Evolutionary conservation across 1,140 invertebrate genomes (phyloP).

Genomic region (Solen grandis): DNA sequence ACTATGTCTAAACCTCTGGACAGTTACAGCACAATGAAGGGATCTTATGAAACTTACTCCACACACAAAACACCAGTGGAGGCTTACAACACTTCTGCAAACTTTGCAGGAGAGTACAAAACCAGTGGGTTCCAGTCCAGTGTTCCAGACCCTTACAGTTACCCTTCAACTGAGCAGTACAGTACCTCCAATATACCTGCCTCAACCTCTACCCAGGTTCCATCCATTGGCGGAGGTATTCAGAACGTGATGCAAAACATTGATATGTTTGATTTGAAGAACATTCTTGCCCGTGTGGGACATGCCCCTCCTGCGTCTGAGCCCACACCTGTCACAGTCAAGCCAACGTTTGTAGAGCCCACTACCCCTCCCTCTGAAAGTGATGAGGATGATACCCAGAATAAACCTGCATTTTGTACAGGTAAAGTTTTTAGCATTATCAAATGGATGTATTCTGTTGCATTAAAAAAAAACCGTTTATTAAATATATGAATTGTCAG

Average conservation of each 20-base stretch:
- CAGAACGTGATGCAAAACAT: constrained; percentile 43
- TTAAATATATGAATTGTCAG: no score
- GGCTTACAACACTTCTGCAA: constrained; percentile 8
- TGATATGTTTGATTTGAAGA: constrained; percentile 47
- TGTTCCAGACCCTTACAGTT: not conserved
- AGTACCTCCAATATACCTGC: not conserved
- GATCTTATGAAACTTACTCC: not conserved
- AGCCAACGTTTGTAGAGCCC: not conserved
- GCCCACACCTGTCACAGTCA: no score
- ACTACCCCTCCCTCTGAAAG: not conserved
- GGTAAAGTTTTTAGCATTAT: not conserved
- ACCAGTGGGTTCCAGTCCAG: not conserved
- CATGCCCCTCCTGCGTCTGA: not conserved
- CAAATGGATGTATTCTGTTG: no score
- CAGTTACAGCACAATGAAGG: no score
- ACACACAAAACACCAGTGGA: not conserved
- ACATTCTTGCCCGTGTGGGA: constrained; percentile 28
- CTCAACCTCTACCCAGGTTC: not conserved
- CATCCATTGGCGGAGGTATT: not conserved
- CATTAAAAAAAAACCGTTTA: no score
- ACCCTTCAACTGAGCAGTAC: not conserved
- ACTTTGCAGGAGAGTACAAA: not conserved
- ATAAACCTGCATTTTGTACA: constrained; percentile 32
- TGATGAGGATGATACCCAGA: not conserved
- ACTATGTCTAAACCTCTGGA: no score